Percentiles rank a stretch among this genome's conserved stretches.
Evolutionary conservation across 2,113 vertebrate genomes (phyloP).

Genomic region (Blennius ocellaris): DNA sequence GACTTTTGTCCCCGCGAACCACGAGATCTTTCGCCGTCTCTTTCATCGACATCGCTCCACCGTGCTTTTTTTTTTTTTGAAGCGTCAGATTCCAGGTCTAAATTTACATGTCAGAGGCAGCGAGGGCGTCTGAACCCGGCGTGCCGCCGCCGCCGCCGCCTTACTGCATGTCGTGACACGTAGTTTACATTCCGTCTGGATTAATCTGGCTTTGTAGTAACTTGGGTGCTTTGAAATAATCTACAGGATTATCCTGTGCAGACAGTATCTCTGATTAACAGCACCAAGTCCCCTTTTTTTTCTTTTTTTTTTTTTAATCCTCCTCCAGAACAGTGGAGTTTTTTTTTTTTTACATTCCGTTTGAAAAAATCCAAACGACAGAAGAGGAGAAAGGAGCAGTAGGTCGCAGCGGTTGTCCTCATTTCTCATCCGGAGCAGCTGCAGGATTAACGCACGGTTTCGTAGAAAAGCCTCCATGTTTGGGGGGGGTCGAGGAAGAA

Average conservation of each 20-base stretch:
- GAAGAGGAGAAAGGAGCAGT: conserved; percentile 14
- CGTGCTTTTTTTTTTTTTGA: too few relatives aligned
- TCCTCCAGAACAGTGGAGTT: conserved; percentile 46
- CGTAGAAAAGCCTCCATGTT: conserved; percentile 52
- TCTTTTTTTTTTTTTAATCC: conserved; percentile 9
- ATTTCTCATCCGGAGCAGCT: conserved; percentile 20
- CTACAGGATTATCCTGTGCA: conserved; percentile 72
- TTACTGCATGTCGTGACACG: conserved; percentile 14
- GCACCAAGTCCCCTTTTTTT: conserved; percentile 40
- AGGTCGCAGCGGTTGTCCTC: conserved; percentile 20
- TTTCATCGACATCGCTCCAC: neutral
- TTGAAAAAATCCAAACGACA: conserved; percentile 29
- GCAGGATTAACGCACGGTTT: too few relatives aligned
- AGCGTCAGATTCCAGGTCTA: neutral
- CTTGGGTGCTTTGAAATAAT: conserved; percentile 65
- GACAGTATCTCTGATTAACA: conserved; percentile 64
- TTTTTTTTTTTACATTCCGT: conserved; percentile 37
- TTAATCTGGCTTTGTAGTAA: conserved; percentile 68
- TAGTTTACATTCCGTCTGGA: conserved; percentile 53
- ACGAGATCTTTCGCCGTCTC: neutral
- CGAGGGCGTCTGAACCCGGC: conserved; percentile 41
- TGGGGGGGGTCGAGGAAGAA: conserved; percentile 27
- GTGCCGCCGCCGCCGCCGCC: conserved; percentile 1
- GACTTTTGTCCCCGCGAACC: conserved; percentile 14
- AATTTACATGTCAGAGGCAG: conserved; percentile 32